Conservation (phyloP, 2,113 vertebrate genomes). For the Cygnus atratus region DNA sequence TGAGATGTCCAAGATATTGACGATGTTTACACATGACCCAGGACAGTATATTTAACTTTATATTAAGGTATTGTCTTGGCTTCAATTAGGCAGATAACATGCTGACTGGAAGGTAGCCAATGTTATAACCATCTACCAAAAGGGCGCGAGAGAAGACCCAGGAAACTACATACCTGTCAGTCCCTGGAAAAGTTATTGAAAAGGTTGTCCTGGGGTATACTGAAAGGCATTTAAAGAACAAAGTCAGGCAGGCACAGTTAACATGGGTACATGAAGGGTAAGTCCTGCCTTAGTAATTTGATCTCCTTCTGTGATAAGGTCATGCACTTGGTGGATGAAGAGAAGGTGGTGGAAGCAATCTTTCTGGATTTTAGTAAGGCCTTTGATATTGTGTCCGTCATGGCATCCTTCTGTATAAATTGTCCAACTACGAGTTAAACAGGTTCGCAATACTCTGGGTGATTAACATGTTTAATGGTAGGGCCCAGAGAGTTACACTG, state of each 20-base stretch:
- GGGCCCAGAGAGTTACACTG: too few relatives aligned
- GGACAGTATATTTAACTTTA: neutral
- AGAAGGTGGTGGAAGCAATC: neutral
- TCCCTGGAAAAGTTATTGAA: neutral
- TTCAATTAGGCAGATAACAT: neutral
- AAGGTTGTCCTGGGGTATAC: neutral
- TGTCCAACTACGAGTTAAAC: too few relatives aligned
- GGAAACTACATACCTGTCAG: too few relatives aligned
- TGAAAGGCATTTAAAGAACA: neutral
- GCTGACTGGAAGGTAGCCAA: neutral
- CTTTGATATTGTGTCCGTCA: too few relatives aligned
- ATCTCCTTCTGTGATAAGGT: neutral
- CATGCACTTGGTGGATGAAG: neutral
- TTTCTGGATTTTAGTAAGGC: neutral
- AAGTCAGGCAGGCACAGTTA: neutral
- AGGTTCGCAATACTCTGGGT: too few relatives aligned
- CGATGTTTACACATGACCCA: accelerated
- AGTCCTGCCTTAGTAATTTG: neutral
- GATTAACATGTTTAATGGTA: too few relatives aligned
- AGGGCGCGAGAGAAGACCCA: neutral
- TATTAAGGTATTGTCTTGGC: neutral
- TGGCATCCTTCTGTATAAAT: too few relatives aligned
- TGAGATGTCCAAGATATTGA: neutral
- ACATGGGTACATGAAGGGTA: neutral
- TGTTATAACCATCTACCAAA: neutral